These are phyloP conservation scores for Plectrocnemia conspersa DNA, from an alignment of 1,140 invertebrate genomes.

Conservation along the genomic window DNA sequence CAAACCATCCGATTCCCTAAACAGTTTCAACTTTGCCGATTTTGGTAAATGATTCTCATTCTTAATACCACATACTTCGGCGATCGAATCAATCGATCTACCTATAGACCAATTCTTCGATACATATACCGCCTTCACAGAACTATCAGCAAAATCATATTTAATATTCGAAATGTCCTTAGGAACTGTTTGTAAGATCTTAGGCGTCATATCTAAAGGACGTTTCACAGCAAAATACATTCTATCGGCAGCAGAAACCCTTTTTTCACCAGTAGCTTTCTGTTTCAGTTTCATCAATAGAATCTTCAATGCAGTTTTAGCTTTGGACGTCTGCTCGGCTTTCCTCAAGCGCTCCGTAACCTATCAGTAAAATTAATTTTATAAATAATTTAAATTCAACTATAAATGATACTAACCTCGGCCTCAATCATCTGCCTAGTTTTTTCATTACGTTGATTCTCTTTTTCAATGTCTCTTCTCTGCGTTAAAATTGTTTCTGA, in stretches of 20 bases:
- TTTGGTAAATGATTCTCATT: conserved; percentile 28
- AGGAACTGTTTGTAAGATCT: conserved; percentile 2
- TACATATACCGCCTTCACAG: conserved; percentile 18
- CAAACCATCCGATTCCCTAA: conserved; percentile 26
- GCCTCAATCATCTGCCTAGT: conserved; percentile 28
- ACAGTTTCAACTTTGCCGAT: conserved; percentile 27
- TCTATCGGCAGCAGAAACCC: conserved; percentile 18
- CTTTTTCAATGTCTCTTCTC: conserved; percentile 25
- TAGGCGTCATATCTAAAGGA: conserved; percentile 8
- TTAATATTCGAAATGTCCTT: neutral
- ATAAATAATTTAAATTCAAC: conserved; percentile 11
- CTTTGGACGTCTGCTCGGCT: conserved; percentile 25
- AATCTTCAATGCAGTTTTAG: conserved; percentile 31
- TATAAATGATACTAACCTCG: conserved; percentile 21
- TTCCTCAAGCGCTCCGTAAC: conserved; percentile 29
- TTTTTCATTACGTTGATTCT: conserved; percentile 19
- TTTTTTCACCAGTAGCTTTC: conserved; percentile 28
- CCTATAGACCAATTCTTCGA: conserved; percentile 30
- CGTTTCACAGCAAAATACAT: conserved; percentile 27
- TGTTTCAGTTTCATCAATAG: conserved; percentile 34
- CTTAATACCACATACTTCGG: conserved; percentile 22
- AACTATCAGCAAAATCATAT: conserved; percentile 2
- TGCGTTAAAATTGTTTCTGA: conserved; percentile 10
- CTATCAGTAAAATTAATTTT: conserved; percentile 2
- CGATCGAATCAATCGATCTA: conserved; percentile 31